These are phyloP conservation scores for Papio anubis DNA, from an alignment of 2,113 vertebrate species.

Conservation along the genomic window DNA sequence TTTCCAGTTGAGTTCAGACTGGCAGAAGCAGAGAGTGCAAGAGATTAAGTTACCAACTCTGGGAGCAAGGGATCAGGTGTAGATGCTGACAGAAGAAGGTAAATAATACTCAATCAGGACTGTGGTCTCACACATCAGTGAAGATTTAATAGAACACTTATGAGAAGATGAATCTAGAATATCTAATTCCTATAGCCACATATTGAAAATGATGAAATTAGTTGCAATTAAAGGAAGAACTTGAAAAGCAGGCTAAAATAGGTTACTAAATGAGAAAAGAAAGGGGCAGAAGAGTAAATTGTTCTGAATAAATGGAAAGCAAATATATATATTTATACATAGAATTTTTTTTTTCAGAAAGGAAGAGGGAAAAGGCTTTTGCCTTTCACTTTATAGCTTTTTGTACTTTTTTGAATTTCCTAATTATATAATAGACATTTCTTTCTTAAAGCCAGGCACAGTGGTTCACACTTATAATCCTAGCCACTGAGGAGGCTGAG, in stretches of 20 bases:
- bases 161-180: neutral
- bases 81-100: neutral
- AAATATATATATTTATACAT: neutral
- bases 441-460: neutral
- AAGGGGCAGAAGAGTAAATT: neutral
- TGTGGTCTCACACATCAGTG: neutral
- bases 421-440: neutral
- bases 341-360: neutral
- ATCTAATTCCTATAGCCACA: neutral
- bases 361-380: neutral
- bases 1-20: neutral
- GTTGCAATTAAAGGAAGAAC: neutral
- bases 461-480: too few relatives aligned
- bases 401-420: neutral
- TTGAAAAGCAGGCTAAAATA: neutral
- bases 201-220: neutral
- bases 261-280: neutral
- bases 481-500: too few relatives aligned
- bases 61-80: neutral
- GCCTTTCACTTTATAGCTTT: neutral
- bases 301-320: neutral
- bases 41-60: accelerated
- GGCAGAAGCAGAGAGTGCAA: neutral
- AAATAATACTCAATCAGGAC: neutral
- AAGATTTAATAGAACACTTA: neutral